Conservation (phyloP, 1,140 invertebrate species). For the Tetramorium simillimum region DNA sequence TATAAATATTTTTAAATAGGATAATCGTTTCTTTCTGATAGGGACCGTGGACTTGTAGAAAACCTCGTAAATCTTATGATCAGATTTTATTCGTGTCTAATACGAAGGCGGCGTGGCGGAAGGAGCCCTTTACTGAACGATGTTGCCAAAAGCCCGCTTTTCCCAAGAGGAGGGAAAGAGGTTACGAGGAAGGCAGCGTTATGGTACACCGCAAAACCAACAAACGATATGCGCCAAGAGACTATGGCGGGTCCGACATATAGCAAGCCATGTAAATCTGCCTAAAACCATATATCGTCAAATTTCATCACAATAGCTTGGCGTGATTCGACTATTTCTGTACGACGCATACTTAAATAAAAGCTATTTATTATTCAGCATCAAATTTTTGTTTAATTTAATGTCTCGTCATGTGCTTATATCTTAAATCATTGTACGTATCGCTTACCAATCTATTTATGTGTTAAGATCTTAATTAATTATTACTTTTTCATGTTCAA, state of each 20-base stretch:
- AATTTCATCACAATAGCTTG: conserved; percentile 9
- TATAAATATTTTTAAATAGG: not conserved
- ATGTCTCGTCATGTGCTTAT: not conserved
- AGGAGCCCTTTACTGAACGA: conserved; percentile 65
- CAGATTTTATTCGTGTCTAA: conserved; percentile 66
- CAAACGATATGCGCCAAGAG: conserved; percentile 79
- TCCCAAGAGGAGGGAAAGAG: conserved; percentile 73
- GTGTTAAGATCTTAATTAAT: not conserved
- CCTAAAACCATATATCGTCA: not conserved
- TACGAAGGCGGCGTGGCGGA: conserved; percentile 47
- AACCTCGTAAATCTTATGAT: conserved; percentile 47
- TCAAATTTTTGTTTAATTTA: not conserved
- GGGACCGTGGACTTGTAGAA: not conserved
- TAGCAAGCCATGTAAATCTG: conserved; percentile 38
- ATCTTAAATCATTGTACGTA: no score
- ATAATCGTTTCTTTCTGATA: not conserved
- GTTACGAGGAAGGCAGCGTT: conserved; percentile 75
- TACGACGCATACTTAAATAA: not conserved
- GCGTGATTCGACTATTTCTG: not conserved
- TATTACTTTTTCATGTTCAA: not conserved
- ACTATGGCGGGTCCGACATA: conserved; percentile 58
- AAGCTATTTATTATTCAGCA: not conserved
- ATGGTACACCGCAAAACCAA: conserved; percentile 82
- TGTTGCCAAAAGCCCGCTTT: conserved; percentile 71
- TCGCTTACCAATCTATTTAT: no score